Evolutionary conservation across 2,113 vertebrate genomes (phyloP).

Genomic region (Oreochromis aureus): DNA sequence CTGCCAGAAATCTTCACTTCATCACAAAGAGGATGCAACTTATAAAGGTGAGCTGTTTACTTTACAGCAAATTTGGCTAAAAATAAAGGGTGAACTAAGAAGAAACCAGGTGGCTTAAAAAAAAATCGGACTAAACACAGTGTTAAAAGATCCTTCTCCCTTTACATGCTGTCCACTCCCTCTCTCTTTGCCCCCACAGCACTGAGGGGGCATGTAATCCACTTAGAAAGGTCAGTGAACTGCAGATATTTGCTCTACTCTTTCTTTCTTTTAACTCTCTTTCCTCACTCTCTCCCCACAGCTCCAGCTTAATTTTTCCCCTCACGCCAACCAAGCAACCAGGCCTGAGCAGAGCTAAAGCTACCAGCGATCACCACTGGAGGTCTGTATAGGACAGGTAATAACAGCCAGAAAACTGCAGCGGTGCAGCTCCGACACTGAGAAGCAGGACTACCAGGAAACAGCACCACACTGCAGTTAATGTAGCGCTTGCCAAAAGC

Average conservation of each 20-base stretch:
- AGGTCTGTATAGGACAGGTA: neutral
- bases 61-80: neutral
- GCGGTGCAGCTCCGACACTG: neutral
- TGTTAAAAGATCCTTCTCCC: neutral
- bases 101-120: neutral
- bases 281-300: neutral
- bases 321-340: neutral
- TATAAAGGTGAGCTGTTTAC: neutral
- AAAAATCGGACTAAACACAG: neutral
- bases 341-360: neutral
- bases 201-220: conserved; percentile 52
- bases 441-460: neutral
- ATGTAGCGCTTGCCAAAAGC: neutral
- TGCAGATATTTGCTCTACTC: conserved; percentile 50
- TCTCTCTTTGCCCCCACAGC: neutral
- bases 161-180: neutral
- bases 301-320: neutral
- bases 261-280: neutral
- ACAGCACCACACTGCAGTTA: neutral
- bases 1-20: neutral
- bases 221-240: conserved; percentile 65
- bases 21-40: neutral
- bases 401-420: neutral
- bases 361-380: neutral
- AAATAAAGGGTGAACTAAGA: neutral